Evolutionary conservation across 2,888 invertebrate species (phyloP), one percentile per base, ranked within the genome.

Genomic region (Xylota segnis): DNA sequence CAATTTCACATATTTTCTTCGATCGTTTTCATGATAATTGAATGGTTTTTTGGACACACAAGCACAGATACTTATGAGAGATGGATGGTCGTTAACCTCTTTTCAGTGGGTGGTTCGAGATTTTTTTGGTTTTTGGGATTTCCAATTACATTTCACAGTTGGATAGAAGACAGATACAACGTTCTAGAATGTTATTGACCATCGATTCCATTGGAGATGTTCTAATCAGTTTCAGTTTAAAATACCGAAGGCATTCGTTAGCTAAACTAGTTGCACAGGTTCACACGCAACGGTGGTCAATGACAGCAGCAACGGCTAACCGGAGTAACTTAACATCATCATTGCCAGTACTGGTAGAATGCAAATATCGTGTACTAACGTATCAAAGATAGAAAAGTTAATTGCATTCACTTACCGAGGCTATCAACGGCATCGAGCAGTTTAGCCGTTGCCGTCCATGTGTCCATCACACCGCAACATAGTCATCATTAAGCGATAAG

Each of bases 401-500:
- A 58, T 34, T 58, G 32, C 34, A 34, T 34, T 58, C 56, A 58
- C 56, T 34, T 32, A 18, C 14, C 34, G 34, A 14, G 9, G 34
- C 34, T 34, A 34, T 43, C 43, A 43, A 18, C 63, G 5, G 9
- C 43, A 14, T 43, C 43, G 23, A 52, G 68, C 66, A 50, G 66
- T 54, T 43, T 14, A 43, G 43, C 43, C n/a, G n/a, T 61, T 70
- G 71, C 27, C 59, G 47, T 23, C 23, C 58, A 56, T 78, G 76
- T 86, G 79, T 81, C 79, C 71, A 72, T 81, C 70, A 65, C 71
- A 66, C 59, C 66, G 70, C 75, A 76, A 66, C 84, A 76, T 59
- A 65, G 76, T 56, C 70, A 75, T 79, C 74, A 68, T 83, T 78
- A 72, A 82, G 47, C 71, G 75, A 81, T 81, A 86, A 86, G 76